A percentile compares a stretch with the other conserved stretches of the same genome.
phyloP scores from a whole-genome alignment of 2,888 invertebrate species.

The Helicoverpa assulta region DNA sequence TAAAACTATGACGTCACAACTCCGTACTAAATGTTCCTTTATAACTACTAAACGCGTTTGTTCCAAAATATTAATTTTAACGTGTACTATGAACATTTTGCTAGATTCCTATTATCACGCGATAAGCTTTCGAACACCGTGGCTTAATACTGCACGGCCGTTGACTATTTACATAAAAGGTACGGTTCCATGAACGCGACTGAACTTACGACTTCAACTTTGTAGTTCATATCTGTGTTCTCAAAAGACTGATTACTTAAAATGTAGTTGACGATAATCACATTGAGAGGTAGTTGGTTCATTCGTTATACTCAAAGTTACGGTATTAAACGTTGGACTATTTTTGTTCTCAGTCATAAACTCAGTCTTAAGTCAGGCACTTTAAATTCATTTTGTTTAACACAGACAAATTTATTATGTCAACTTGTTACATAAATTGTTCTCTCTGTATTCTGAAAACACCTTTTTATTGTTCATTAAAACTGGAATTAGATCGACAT shows the following conservation, averaged over 20 bases:
- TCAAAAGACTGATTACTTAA: constrained; percentile 27
- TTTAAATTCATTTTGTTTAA: constrained; percentile 22
- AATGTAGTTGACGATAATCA: constrained; percentile 25
- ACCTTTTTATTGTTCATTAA: constrained; percentile 4
- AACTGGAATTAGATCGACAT: constrained; percentile 4
- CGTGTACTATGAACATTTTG: constrained; percentile 53
- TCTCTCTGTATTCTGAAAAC: neutral
- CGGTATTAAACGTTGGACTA: neutral
- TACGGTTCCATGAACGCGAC: constrained; percentile 41
- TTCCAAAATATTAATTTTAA: constrained; percentile 59
- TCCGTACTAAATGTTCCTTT: constrained; percentile 44
- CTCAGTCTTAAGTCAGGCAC: constrained; percentile 51
- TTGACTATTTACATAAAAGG: constrained; percentile 51
- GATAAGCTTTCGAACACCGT: constrained; percentile 57
- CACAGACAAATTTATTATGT: constrained; percentile 3
- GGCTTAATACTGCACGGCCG: constrained; percentile 60
- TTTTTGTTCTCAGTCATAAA: constrained; percentile 30
- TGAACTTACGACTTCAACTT: constrained; percentile 6
- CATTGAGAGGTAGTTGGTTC: constrained; percentile 39
- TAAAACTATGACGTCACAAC: constrained; percentile 57
- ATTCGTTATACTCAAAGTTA: constrained; percentile 6
- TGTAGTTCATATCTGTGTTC: constrained; percentile 1
- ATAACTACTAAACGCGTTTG: constrained; percentile 56
- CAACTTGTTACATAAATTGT: neutral
- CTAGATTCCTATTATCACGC: constrained; percentile 60